Base-by-base conservation (phyloP, 2,888 invertebrate genomes). In the Plebejus argus region DNA sequence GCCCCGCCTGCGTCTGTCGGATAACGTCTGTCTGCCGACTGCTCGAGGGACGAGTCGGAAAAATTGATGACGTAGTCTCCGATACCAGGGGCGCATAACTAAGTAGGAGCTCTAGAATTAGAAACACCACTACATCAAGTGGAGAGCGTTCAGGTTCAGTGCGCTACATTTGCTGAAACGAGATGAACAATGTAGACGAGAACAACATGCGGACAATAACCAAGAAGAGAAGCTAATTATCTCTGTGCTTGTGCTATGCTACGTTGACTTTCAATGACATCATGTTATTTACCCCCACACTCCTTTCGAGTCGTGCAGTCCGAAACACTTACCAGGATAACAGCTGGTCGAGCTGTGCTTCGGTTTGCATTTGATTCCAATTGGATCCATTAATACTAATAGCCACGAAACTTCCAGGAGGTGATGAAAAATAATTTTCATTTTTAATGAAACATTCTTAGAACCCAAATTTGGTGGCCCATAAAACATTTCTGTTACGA, bases 241-340 rank as follows among this genome's bases (percentile, higher is more conserved):
- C 15, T 28, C 23, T 61, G 23, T 61, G 61, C 23, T 61, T 23
- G 8, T n/a, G 20, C 20, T 20, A 1, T n/a, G 20, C 20, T 20
- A 1, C 61, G 23, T 8, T 12, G 61, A 58, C 58, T 58, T 20
- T 23, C 10, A 23, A 87, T 89, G 81, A 89, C 90, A 78, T 91
- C 90, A 82, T 85, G 88, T 83, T 94, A 93, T 82, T 91, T 87
- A 81, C 93, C 93, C 93, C 94, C 94, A 94, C 80, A 94, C 88
- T 83, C 94, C 94, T 86, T 94, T 93, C 79, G 86, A 83, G 83
- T 91, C 83, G 94, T 94, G 85, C 92, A 94, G 85, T 91, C 92
- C 81, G 89, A 85, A 80, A 91, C 85, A 78, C 93, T 90, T 84
- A 88, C 90, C 82, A 93, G 89, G 89, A 93, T 84, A 70, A 90